Conservation (phyloP, 2,888 invertebrate genomes). For the Apamea epomidion region DNA sequence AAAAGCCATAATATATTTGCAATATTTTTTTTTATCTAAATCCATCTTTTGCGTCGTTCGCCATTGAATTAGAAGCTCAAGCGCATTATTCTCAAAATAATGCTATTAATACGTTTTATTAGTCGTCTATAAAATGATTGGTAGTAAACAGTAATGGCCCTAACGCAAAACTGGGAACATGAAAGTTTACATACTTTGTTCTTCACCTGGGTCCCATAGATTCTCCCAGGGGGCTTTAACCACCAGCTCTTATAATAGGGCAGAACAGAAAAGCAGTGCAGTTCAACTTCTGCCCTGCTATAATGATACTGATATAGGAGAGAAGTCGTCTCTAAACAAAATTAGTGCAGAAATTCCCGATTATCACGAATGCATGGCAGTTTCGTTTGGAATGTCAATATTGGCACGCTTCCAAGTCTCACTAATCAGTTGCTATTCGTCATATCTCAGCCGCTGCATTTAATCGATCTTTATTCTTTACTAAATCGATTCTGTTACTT, state of each 20-base stretch:
- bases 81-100: slow-evolving; percentile 16
- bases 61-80: not conserved
- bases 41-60: slow-evolving; percentile 3
- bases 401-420: slow-evolving; percentile 35
- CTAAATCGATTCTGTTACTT: not conserved
- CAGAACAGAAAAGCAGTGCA: too few species aligned
- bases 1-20: not conserved
- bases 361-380: slow-evolving; percentile 3
- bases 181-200: not conserved
- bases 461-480: not conserved
- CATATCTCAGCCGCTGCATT: slow-evolving; percentile 3
- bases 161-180: not conserved
- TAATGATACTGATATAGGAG: not conserved
- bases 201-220: not conserved
- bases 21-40: not conserved
- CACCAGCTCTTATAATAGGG: too few species aligned
- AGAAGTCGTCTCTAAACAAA: not conserved
- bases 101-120: not conserved
- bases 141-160: not conserved
- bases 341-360: slow-evolving; percentile 6
- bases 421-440: slow-evolving; percentile 3
- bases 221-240: not conserved
- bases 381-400: slow-evolving; percentile 26
- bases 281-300: too few species aligned
- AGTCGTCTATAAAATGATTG: not conserved